Evolutionary conservation across 2,888 invertebrate species (phyloP).

Genomic region (Drosophila macrospina): DNA sequence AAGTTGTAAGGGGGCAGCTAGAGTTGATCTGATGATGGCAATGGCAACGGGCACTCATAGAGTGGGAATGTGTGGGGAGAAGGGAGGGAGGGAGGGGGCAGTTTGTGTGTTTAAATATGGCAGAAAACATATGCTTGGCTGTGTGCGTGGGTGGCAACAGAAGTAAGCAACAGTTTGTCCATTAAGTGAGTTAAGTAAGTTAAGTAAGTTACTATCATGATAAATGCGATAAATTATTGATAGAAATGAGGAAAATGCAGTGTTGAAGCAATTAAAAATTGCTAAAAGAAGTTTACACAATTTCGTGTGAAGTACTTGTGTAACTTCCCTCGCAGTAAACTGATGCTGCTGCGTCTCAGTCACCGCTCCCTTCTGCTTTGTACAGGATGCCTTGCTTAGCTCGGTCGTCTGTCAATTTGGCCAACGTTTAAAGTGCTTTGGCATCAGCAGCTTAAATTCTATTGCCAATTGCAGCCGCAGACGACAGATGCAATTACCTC

Average conservation of each 20-base stretch:
- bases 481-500: conserved; percentile 67
- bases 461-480: conserved; percentile 62
- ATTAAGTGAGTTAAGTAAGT: no score
- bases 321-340: neutral
- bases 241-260: no score
- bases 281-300: no score
- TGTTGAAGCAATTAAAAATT: no score
- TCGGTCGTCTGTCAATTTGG: conserved; percentile 15
- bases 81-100: neutral
- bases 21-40: conserved; percentile 19
- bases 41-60: conserved; percentile 27
- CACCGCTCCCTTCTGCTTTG: neutral
- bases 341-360: neutral
- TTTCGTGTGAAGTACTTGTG: neutral
- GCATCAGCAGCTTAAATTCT: conserved; percentile 53
- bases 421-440: conserved; percentile 50
- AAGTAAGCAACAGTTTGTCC: neutral
- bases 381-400: neutral
- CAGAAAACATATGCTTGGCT: conserved; percentile 28
- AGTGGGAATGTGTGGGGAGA: neutral
- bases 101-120: conserved; percentile 28
- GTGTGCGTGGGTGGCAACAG: neutral
- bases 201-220: no score
- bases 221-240: no score
- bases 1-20: neutral